Evolutionary conservation across 2,797 vertebrate species (phyloP).

Genomic region (Sternotherus odoratus): DNA sequence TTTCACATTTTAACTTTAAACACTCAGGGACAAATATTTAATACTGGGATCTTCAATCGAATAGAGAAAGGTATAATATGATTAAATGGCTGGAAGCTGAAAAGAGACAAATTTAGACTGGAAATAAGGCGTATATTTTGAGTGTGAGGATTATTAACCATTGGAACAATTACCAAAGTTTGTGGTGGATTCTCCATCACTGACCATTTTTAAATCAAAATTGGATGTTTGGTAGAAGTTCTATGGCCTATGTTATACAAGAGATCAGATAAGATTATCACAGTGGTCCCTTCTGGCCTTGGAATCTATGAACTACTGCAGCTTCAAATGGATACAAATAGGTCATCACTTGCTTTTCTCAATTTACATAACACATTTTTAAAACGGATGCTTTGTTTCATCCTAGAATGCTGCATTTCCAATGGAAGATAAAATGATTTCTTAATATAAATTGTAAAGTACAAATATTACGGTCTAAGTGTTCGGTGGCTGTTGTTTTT

Average conservation of each 20-base stretch:
- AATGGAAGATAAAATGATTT: background rate
- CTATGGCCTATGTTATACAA: background rate
- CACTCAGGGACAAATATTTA: background rate
- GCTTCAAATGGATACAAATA: background rate
- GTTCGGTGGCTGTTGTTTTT: background rate
- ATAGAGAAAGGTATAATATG: background rate
- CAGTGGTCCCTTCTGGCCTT: background rate
- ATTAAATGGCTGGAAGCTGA: background rate
- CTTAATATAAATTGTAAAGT: background rate
- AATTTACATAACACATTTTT: background rate
- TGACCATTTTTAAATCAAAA: background rate
- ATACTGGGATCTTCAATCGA: background rate
- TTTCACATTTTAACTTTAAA: background rate
- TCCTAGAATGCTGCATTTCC: background rate
- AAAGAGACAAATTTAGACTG: background rate
- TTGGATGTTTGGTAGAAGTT: background rate
- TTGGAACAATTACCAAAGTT: background rate
- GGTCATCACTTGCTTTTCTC: background rate
- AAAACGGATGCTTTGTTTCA: background rate
- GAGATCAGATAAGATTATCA: background rate
- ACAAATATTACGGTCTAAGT: background rate
- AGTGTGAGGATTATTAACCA: background rate
- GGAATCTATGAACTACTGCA: background rate
- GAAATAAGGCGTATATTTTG: background rate
- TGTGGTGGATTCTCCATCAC: background rate